Percentiles rank a stretch among this genome's conserved stretches.
phyloP scores from a whole-genome alignment of 2,888 invertebrate species.

The Protula sp. region DNA sequence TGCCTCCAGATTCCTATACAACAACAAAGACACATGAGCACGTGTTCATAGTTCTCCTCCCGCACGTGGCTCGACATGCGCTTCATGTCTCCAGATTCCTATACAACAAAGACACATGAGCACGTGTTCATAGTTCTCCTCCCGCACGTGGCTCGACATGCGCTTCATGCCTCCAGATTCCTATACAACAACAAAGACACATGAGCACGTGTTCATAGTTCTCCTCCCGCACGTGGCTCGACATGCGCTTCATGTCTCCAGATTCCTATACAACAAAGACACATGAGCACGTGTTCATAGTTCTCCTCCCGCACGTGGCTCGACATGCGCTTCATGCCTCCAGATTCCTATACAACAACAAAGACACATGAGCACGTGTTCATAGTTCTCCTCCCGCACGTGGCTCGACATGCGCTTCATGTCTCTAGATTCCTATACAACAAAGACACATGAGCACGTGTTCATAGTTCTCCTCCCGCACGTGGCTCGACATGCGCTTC shows the following conservation, averaged over 20 bases:
- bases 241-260: conserved; percentile 3
- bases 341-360: no score
- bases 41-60: conserved; percentile 13
- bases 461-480: conserved; percentile 24
- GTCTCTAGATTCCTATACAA: no score
- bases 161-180: conserved; percentile 7
- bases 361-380: conserved; percentile 3
- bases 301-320: conserved; percentile 15
- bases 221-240: conserved; percentile 5
- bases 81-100: no score
- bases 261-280: no score
- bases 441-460: conserved; percentile 40
- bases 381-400: conserved; percentile 9
- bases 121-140: conserved; percentile 28
- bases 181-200: background rate
- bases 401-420: conserved; percentile 3
- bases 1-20: no score
- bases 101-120: conserved; percentile 45
- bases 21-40: background rate
- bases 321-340: conserved; percentile 7
- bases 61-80: conserved; percentile 1
- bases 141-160: conserved; percentile 2
- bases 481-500: conserved; percentile 4
- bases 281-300: conserved; percentile 32
- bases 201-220: conserved; percentile 11